Evolutionary conservation across 2,797 vertebrate species (phyloP), one percentile per base, ranked within the genome.

Genomic region (Delichon dasypus): DNA sequence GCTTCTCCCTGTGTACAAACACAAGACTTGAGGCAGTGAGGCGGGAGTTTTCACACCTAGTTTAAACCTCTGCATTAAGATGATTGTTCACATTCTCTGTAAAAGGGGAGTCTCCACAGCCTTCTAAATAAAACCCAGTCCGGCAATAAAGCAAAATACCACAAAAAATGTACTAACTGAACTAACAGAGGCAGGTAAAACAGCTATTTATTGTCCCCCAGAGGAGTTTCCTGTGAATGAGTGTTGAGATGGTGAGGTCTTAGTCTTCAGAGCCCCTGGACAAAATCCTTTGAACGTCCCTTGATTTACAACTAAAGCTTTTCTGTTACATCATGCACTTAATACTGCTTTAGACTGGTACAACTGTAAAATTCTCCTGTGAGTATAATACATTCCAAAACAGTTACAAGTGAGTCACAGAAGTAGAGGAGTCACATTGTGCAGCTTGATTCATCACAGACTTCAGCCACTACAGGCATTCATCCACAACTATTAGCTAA

Each of bases 151-250:
- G 23, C 3, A 68, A 81, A 34, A 38, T 71, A 11, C 6, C 47
- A 79, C 10, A 57, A 81, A 77, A 88, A 71, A 8, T 13, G 3
- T 10, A 7, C 13, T n/a, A n/a, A 13, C 8, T 61, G 45, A 10
- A 30, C 8, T 25, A 77, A 64, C 54, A 51, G 20, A 65, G 16
- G 7, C 6, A 30, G 14, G 17, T 44, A 44, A 84, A 93, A 17
- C 3, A 77, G 6, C 1, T 48, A 5, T n/a, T 86, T 58, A 9
- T 30, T 34, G 18, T 2, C 3, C 2, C 10, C 13, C 17, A 29
- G 38, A 18, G 18, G 42, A 47, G 10, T 34, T 86, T 74, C 7
- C 19, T 36, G n/a, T 32, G 27, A 22, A 12, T 45, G 26, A 44
- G 7, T 20, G 9, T 22, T 32, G 53, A 75, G 32, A 21, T 60